phyloP scores from a whole-genome alignment of 2,888 invertebrate genomes.

The Harpalus rubripes region DNA sequence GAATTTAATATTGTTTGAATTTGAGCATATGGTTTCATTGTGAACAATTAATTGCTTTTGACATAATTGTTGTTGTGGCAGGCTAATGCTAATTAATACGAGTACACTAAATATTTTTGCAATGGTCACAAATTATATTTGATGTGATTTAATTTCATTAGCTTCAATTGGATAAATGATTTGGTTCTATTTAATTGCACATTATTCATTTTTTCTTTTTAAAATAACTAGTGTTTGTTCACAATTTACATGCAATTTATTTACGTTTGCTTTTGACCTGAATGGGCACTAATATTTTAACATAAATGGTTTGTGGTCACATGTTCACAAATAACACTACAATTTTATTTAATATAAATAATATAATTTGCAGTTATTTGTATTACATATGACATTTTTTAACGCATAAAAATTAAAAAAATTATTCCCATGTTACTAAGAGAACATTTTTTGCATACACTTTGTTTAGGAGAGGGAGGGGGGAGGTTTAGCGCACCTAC shows the following conservation, averaged over 20 bases:
- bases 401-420: too few relatives aligned
- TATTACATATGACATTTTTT: too few relatives aligned
- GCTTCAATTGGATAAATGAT: not conserved
- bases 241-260: not conserved
- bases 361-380: too few relatives aligned
- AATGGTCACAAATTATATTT: not conserved
- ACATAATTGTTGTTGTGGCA: conserved; percentile 8
- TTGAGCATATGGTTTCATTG: conserved; percentile 14
- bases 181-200: conserved; percentile 1
- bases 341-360: too few relatives aligned
- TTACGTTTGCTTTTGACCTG: not conserved
- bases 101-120: conserved; percentile 10
- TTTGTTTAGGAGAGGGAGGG: too few relatives aligned
- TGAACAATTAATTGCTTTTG: conserved; percentile 34
- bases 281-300: too few relatives aligned
- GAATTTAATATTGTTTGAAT: conserved; percentile 35
- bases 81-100: conserved; percentile 24
- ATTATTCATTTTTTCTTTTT: not conserved
- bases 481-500: too few relatives aligned
- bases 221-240: not conserved
- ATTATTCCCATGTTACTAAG: too few relatives aligned
- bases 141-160: conserved; percentile 16
- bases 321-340: too few relatives aligned
- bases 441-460: too few relatives aligned
- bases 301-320: too few relatives aligned